A percentile compares a stretch with the other conserved stretches of the same genome.
These are phyloP conservation scores for Microctonus brassicae DNA, from an alignment of 2,888 invertebrate species.

Conservation along the genomic window DNA sequence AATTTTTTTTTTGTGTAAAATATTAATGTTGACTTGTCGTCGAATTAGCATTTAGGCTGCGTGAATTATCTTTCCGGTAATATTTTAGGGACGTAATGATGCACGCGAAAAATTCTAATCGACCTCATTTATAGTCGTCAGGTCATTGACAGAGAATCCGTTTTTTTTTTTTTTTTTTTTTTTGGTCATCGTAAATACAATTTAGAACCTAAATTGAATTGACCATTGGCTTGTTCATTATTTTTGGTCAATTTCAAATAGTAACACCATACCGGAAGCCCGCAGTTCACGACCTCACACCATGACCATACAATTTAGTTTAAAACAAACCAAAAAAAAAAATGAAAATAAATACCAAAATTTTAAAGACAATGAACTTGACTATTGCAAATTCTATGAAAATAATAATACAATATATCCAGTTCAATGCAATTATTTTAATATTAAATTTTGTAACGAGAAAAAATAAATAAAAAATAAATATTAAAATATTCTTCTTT, in stretches of 20 bases:
- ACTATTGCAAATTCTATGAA: background rate
- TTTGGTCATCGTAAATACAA: background rate
- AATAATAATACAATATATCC: background rate
- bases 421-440: background rate
- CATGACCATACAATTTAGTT: background rate
- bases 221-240: background rate
- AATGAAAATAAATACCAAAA: background rate
- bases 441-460: background rate
- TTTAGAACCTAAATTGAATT: background rate
- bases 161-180: background rate
- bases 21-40: background rate
- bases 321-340: background rate
- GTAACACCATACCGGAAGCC: background rate
- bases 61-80: slow-evolving; percentile 1
- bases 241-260: background rate
- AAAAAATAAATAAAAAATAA: background rate
- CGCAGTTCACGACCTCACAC: background rate
- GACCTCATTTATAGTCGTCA: background rate
- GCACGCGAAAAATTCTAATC: background rate
- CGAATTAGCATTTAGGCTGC: background rate
- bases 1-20: background rate
- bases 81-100: background rate
- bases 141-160: background rate
- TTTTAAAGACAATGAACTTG: background rate
- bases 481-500: background rate